Percentiles rank a stretch among this genome's conserved stretches.
These are phyloP conservation scores for Elachura formosa DNA, from an alignment of 2,113 vertebrate genomes.

Conservation along the genomic window DNA sequence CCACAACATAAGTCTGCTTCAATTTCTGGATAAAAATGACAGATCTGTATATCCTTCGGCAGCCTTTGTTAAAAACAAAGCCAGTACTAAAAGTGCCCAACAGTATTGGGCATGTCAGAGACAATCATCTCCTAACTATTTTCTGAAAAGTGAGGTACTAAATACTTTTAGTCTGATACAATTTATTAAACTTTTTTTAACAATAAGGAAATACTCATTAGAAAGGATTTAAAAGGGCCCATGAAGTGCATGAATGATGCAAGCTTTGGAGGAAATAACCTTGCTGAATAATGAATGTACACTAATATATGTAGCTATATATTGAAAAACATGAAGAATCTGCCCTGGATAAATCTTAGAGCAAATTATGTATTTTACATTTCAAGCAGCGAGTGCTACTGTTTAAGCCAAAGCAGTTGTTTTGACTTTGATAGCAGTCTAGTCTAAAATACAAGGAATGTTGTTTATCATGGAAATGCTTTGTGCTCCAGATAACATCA, in stretches of 20 bases:
- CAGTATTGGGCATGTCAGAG: neutral
- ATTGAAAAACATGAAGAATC: neutral
- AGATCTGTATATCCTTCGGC: neutral
- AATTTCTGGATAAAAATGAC: neutral
- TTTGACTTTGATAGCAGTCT: constrained; percentile 22
- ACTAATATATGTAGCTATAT: neutral
- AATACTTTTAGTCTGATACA: neutral
- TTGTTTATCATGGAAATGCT: constrained; percentile 42
- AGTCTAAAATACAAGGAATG: constrained; percentile 66
- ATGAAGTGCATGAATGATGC: neutral
- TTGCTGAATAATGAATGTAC: neutral
- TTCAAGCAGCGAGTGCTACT: neutral
- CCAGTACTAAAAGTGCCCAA: neutral
- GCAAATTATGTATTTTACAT: neutral
- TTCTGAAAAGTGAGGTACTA: neutral
- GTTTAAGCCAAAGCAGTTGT: neutral
- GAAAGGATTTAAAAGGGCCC: neutral
- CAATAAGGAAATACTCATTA: neutral
- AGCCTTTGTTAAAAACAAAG: neutral
- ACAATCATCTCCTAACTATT: neutral
- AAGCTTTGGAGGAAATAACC: neutral
- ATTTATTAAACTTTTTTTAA: neutral
- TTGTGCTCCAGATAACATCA: constrained; percentile 9
- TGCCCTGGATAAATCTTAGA: neutral
- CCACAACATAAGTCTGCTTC: neutral